Evolutionary conservation across 2,888 invertebrate species (phyloP), one percentile per base, ranked within the genome.

Genomic region (Notodonta dromedarius): DNA sequence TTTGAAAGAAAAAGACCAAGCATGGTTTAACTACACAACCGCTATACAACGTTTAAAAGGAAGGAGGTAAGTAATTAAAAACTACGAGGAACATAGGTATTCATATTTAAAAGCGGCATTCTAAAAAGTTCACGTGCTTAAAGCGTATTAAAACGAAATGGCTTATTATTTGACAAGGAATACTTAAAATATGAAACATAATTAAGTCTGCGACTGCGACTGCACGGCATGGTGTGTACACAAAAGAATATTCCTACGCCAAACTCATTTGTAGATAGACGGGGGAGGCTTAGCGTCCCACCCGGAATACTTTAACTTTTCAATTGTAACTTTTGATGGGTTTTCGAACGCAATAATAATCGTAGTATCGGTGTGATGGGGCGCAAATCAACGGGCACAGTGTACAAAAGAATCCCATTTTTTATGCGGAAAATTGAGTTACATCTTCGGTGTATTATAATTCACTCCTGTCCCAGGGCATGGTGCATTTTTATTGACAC

Each of bases 281-380:
- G 71, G 74, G 88, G 90, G 90, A 86, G 89, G 84, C 85, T 85
- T 83, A 85, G 60, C 84, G 86, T 88, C 88, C 91, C 91, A 79
- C 84, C 80, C 87, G 91, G 93, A 86, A 91, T 92, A 91, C 93
- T 93, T 93, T 93, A 93, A 93, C 93, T 93, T 93, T 93, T 93
- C 93, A 93, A 93, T 93, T 93, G 93, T 90, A 93, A 93, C 93
- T 93, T 93, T 90, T 93, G 93, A 93, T 93, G 93, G 93, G 90
- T 93, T 93, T 93, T 90, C 91, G 89, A 93, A 93, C 89, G 91
- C 89, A 93, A 93, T 93, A 93, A 93, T 93, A 93, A 93, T 93
- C 90, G 90, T 81, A 84, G 84, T 88, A 90, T 91, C 86, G 87
- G 79, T 72, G 79, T 83, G 86, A 86, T 89, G 88, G 92, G 91